Evolutionary conservation across 1,140 invertebrate genomes (phyloP).

Genomic region (Theocolax elegans): DNA sequence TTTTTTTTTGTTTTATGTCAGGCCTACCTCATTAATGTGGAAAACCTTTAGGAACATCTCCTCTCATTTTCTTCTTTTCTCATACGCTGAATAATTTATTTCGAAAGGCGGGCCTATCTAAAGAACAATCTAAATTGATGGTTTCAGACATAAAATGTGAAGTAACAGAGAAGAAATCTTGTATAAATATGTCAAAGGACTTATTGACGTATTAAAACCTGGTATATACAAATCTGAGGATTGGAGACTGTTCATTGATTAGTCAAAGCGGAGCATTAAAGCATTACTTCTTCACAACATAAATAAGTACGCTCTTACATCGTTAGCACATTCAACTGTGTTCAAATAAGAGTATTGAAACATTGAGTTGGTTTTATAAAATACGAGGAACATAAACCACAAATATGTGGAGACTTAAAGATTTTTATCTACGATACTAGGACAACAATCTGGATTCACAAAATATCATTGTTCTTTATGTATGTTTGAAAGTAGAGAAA

Average conservation of each 20-base stretch:
- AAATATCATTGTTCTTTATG: too few species aligned
- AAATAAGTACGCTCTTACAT: constrained; percentile 1
- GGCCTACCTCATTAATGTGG: too few species aligned
- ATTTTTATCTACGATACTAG: too few species aligned
- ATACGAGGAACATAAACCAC: constrained; percentile 15
- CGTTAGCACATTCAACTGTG: constrained; percentile 10
- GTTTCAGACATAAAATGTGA: too few species aligned
- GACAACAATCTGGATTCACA: too few species aligned
- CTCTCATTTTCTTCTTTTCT: too few species aligned
- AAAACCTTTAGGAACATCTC: too few species aligned
- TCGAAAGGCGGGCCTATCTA: background rate
- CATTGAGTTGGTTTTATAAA: constrained; percentile 7
- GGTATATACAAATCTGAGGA: constrained; percentile 22
- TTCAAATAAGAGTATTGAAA: constrained; percentile 15
- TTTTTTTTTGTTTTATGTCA: too few species aligned
- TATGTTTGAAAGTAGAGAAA: too few species aligned
- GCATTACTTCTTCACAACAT: constrained; percentile 13
- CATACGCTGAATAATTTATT: too few species aligned
- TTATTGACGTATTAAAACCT: constrained; percentile 13
- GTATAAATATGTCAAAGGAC: too few species aligned
- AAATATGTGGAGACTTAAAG: constrained; percentile 23
- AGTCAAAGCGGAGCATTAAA: constrained; percentile 14
- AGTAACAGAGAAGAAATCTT: too few species aligned
- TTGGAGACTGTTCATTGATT: constrained; percentile 19
- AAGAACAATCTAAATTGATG: background rate